Base-by-base conservation (phyloP, 2,797 vertebrate genomes). In the Holocentrus rufus region DNA sequence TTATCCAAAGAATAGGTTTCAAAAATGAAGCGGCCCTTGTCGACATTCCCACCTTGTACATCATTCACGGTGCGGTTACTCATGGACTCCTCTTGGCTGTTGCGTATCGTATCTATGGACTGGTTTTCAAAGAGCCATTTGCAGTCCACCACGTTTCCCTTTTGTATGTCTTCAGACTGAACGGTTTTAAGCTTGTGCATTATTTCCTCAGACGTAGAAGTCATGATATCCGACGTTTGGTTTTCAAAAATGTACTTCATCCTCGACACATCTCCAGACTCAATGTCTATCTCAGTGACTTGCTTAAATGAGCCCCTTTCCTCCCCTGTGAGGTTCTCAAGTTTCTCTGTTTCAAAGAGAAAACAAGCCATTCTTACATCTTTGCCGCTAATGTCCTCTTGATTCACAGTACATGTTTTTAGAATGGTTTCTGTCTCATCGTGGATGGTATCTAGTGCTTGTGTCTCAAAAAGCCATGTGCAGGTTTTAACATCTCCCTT, bases 191-290 rank as follows among this genome's bases (percentile, higher is more conserved):
- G 94, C 75, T 93, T 95, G 82, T 92, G 91, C 92, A 95, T 92
- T 58, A 89, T 88, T 74, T 96, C 95, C 53, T 95, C 94, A 63
- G 95, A 95, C 65, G 94, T 94, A 39, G 94, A 96, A 72, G 93
- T 96, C 88, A 97, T 92, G 34, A 95, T 94, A 75, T 96, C 95
- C 17, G 94, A 92, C 14, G 95, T 90, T 80, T 96, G 95, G 75
- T 94, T 96, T 91, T 98, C 96, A 93, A 98, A 98, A 89, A 95
- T 96, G 74, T 95, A 94, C 79, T 94, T 95, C 94, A 95, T 97
- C 64, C 92, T 88, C 4, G 96, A 96, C 63, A 98, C 97, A 77
- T 98, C 95, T 53, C 96, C 96, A 49, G 95, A 94, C 22, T 92
- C 92, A 50, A 97, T 92, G 82, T 97, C 95, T 79, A 96, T 94